Conservation (phyloP, 2,888 invertebrate species). For the Harpalus rufipes region DNA sequence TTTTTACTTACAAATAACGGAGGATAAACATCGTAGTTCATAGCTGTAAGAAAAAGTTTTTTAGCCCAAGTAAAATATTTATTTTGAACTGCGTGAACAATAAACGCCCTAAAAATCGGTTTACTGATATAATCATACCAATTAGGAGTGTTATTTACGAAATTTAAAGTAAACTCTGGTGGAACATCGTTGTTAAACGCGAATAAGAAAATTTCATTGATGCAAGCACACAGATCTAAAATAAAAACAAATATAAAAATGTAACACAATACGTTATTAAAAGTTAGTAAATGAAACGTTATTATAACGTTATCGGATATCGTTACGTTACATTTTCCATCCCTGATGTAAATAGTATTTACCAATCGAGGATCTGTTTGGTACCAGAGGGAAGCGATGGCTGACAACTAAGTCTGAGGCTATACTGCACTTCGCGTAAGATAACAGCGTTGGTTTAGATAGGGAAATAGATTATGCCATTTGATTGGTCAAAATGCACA, state of each 20-base stretch:
- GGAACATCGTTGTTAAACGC: slow-evolving; percentile 43
- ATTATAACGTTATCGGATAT: no score
- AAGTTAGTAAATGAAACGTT: no score
- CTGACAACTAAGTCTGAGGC: no score
- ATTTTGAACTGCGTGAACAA: slow-evolving; percentile 8
- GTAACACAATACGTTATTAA: no score
- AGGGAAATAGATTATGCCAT: no score
- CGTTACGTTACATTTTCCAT: no score
- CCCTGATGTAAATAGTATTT: no score
- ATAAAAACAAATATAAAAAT: slow-evolving; percentile 20
- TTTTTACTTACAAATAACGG: slow-evolving; percentile 49
- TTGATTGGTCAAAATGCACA: no score
- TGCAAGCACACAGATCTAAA: slow-evolving; percentile 29
- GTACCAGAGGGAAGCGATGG: no score
- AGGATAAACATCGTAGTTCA: slow-evolving; percentile 54
- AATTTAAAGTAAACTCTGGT: not conserved
- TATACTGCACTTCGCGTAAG: no score
- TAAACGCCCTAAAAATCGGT: slow-evolving; percentile 44
- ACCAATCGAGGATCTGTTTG: no score
- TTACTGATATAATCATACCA: slow-evolving; percentile 45
- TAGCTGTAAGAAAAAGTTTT: slow-evolving; percentile 21
- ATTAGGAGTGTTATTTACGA: slow-evolving; percentile 14
- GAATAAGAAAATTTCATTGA: slow-evolving; percentile 9
- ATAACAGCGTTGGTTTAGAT: no score
- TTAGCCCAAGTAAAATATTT: not conserved